Evolutionary conservation across 2,888 invertebrate species (phyloP).

Genomic region (Saturnia pavonia): DNA sequence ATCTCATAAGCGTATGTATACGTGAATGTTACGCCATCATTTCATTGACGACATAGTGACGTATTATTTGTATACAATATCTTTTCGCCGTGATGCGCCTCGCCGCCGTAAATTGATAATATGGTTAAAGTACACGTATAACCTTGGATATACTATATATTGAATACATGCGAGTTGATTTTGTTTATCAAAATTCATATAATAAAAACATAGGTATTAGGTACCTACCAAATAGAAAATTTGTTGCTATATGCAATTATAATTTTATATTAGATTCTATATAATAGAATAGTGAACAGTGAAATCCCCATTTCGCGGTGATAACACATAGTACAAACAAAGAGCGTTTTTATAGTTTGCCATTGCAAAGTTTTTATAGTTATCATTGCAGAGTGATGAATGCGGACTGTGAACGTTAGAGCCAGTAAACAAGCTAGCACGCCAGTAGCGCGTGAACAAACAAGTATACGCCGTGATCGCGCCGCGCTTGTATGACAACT

Average conservation of each 20-base stretch:
- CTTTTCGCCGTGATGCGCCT: background rate
- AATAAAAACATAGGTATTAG: background rate
- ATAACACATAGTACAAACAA: slow-evolving; percentile 20
- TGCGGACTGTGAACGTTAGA: slow-evolving; percentile 59
- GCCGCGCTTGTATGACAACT: background rate
- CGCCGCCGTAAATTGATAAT: background rate
- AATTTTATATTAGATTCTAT: background rate
- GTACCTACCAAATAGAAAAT: background rate
- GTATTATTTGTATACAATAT: slow-evolving; percentile 1
- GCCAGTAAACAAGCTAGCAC: slow-evolving; percentile 76
- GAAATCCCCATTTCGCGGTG: background rate
- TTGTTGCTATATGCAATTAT: background rate
- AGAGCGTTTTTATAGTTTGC: slow-evolving; percentile 36
- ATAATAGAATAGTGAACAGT: background rate
- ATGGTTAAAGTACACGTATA: background rate
- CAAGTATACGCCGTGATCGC: slow-evolving; percentile 61
- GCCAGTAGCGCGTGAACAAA: slow-evolving; percentile 76
- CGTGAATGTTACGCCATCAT: slow-evolving; percentile 4
- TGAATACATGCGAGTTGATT: background rate
- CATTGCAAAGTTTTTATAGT: slow-evolving; percentile 49
- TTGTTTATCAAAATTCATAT: background rate
- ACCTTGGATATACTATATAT: background rate
- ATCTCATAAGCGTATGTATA: background rate
- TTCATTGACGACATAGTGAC: slow-evolving; percentile 11
- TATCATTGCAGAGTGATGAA: slow-evolving; percentile 56